These are phyloP conservation scores for Littorina saxatilis DNA, from an alignment of 1,140 invertebrate genomes.

Conservation along the genomic window DNA sequence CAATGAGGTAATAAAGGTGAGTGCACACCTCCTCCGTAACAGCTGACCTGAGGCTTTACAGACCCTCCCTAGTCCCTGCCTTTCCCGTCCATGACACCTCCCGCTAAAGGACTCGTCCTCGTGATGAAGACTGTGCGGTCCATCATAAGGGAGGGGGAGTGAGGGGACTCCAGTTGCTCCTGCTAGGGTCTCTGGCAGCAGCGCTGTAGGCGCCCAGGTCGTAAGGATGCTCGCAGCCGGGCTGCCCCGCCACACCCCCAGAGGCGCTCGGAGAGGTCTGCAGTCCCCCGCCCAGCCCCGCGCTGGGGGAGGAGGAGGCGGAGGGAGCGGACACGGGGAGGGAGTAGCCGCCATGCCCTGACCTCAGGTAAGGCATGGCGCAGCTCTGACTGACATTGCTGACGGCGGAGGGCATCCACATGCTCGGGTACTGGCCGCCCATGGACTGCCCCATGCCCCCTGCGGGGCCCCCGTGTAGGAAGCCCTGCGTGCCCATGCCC, in stretches of 20 bases:
- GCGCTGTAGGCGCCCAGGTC: slow-evolving; percentile 60
- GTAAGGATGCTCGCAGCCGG: slow-evolving; percentile 59
- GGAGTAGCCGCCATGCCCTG: slow-evolving; percentile 49
- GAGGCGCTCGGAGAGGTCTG: slow-evolving; percentile 38
- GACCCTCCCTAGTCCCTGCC: neutral
- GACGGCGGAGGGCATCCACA: slow-evolving; percentile 67
- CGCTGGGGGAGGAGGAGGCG: slow-evolving; percentile 39
- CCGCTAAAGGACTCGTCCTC: neutral
- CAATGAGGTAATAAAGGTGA: too few species aligned
- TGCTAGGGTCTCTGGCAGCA: slow-evolving; percentile 47
- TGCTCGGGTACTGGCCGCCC: slow-evolving; percentile 63
- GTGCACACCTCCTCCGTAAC: neutral
- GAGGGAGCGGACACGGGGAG: slow-evolving; percentile 44
- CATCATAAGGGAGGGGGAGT: slow-evolving; percentile 66
- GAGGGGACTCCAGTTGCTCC: slow-evolving; percentile 64
- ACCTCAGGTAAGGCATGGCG: slow-evolving; percentile 67
- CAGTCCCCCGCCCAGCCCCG: slow-evolving; percentile 43
- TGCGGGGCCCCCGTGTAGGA: slow-evolving; percentile 36
- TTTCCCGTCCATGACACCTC: neutral
- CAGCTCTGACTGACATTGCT: slow-evolving; percentile 71
- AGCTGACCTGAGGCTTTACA: neutral
- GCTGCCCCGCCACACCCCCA: slow-evolving; percentile 39
- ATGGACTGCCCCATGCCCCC: slow-evolving; percentile 51
- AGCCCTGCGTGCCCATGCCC: slow-evolving; percentile 40
- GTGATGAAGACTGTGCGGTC: neutral